Conservation (phyloP, 1,140 invertebrate species). For the Drosophila nannoptera region DNA sequence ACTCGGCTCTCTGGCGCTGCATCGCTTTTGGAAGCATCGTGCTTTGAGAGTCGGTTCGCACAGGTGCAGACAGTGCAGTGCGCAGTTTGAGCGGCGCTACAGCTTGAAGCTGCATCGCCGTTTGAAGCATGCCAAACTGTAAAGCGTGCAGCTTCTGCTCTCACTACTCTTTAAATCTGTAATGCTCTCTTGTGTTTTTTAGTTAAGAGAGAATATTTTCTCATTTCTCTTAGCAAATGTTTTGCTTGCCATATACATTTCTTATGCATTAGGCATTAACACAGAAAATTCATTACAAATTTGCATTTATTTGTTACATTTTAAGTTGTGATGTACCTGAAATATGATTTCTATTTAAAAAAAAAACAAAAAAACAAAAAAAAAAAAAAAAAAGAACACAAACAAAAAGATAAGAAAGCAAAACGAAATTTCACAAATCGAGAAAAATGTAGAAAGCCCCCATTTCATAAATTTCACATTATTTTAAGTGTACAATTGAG, state of each 20-base stretch:
- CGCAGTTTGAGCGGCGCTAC: slow-evolving; percentile 53
- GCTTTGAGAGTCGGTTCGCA: slow-evolving; percentile 2
- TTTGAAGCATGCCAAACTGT: slow-evolving; percentile 38
- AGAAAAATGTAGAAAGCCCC: slow-evolving; percentile 23
- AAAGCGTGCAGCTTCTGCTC: not conserved
- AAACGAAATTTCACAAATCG: not conserved
- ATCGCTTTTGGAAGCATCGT: slow-evolving; percentile 79
- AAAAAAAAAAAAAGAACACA: slow-evolving; percentile 12
- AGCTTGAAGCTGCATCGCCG: slow-evolving; percentile 46
- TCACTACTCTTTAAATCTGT: too few species aligned
- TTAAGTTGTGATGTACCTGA: slow-evolving; percentile 79
- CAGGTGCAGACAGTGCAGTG: slow-evolving; percentile 46
- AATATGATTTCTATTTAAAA: slow-evolving; percentile 78
- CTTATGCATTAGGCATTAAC: slow-evolving; percentile 56
- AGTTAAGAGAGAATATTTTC: slow-evolving; percentile 17
- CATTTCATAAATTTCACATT: slow-evolving; percentile 48
- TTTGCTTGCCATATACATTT: slow-evolving; percentile 64
- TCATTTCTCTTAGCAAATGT: slow-evolving; percentile 55
- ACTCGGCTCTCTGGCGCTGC: slow-evolving; percentile 79
- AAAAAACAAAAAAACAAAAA: slow-evolving; percentile 51
- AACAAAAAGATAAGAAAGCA: slow-evolving; percentile 6
- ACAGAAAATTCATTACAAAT: slow-evolving; percentile 50
- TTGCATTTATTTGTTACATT: slow-evolving; percentile 76
- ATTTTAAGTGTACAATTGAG: slow-evolving; percentile 58
- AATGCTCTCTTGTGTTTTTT: slow-evolving; percentile 1